Base-by-base conservation (phyloP, 2,797 vertebrate genomes). In the Chloroceryle amazona region DNA sequence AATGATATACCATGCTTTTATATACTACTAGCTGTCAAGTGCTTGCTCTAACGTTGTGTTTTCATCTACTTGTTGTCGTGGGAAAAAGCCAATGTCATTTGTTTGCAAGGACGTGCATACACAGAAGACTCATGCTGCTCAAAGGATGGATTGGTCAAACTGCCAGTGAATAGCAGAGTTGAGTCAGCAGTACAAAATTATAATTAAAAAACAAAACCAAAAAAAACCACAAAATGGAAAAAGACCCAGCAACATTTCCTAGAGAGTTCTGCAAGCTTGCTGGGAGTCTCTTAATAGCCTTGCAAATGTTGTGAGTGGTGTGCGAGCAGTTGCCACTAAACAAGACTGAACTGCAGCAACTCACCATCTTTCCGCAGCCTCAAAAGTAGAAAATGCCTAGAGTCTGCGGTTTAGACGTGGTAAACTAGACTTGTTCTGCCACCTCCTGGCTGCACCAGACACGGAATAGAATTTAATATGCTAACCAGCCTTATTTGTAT, bases 381-480 rank as follows among this genome's bases (percentile, higher is more conserved):
- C 16, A 13, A 15, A 33, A 61, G 13, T 28, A 44, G 65, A 67
- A 90, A 86, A 81, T 6, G 78, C 16, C n/a, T 23, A 39, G 9
- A 55, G 52, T 21, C 28, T 37, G 25, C 2, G 25, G 35, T 20
- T 41, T 35, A 12, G 7, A 3, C 2, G 6, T 44, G 46, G 74
- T 76, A 91, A 93, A 54, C 18, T 22, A 62, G 79, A 63, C 90
- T 83, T 55, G 57, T 78, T 95, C 93, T 97, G 98, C 98, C 97
- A 97, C 87, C 97, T 98, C 81, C 97, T 97, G 98, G 97, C 44
- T 68, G 6, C 23, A 37, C 10, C 42, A 71, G 31, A 54, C 35
- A 74, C 29, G 0, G 0, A 83, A 13, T 3, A 71, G 55, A 49
- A 75, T 47, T 68, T 35, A 33, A 46, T 28, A 58, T 1, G 26